These are phyloP conservation scores for Saccostrea glomerata DNA, from an alignment of 1,140 invertebrate genomes.

Conservation along the genomic window DNA sequence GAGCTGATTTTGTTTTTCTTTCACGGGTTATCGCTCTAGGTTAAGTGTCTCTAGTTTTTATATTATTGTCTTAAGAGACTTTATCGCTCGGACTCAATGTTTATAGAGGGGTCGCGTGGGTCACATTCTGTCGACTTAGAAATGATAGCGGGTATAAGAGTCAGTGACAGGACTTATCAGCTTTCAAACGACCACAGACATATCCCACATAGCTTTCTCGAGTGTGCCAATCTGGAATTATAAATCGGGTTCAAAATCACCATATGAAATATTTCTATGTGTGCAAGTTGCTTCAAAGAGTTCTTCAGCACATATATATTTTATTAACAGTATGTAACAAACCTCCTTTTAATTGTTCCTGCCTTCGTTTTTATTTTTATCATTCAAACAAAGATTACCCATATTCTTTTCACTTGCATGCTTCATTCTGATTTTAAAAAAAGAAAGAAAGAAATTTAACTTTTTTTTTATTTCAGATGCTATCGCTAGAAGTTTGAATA, in stretches of 20 bases:
- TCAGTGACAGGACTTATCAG: neutral
- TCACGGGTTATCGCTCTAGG: neutral
- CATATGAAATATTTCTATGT: neutral
- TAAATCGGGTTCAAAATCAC: neutral
- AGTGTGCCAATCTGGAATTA: neutral
- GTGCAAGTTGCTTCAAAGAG: too few species aligned
- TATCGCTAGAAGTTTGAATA: too few species aligned
- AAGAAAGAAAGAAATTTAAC: too few species aligned
- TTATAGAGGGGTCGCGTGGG: slow-evolving; percentile 25
- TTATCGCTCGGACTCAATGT: neutral
- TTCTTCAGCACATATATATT: too few species aligned
- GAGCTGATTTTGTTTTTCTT: neutral
- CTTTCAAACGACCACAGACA: slow-evolving; percentile 22
- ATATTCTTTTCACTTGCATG: too few species aligned
- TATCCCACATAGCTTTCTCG: neutral
- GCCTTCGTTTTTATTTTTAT: too few species aligned
- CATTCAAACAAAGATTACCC: too few species aligned
- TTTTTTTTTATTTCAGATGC: too few species aligned
- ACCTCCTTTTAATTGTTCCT: too few species aligned
- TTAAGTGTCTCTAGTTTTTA: slow-evolving; percentile 28
- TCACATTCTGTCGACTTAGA: neutral
- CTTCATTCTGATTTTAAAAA: too few species aligned
- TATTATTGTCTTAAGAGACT: slow-evolving; percentile 33
- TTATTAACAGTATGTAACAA: too few species aligned
- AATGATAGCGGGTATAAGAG: neutral